A percentile compares a stretch with the other conserved stretches of the same genome.
Conservation (phyloP, 2,113 vertebrate genomes). For the Mellivora capensis region DNA sequence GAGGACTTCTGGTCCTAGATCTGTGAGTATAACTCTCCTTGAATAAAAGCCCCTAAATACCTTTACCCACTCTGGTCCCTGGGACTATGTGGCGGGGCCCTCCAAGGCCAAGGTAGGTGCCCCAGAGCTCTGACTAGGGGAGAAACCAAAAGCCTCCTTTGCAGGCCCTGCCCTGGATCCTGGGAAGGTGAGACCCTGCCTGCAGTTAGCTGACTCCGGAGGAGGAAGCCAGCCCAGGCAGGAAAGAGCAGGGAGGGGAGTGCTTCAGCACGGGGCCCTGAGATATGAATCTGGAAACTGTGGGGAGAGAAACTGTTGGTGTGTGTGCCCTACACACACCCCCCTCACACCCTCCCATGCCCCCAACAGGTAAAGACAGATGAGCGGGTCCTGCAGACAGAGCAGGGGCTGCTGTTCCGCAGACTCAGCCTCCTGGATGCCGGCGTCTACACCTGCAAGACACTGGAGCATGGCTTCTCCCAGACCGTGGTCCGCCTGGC, state of each 20-base stretch:
- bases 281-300: background rate
- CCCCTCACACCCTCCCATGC: rapidly evolving
- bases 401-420: conserved; percentile 92
- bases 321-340: rapidly evolving
- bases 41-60: background rate
- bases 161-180: background rate
- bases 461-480: conserved; percentile 90
- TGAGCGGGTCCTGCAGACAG: conserved; percentile 88
- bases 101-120: background rate
- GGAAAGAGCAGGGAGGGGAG: background rate
- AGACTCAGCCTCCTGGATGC: conserved; percentile 86
- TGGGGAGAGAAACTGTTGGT: background rate
- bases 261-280: background rate
- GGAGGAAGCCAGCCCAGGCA: background rate
- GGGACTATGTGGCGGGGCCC: background rate
- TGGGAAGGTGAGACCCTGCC: background rate
- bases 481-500: conserved; percentile 86
- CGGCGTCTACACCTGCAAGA: conserved; percentile 89
- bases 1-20: background rate
- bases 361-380: conserved; percentile 89
- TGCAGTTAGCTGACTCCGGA: background rate
- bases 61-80: background rate
- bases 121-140: background rate
- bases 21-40: background rate
- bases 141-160: background rate